Evolutionary conservation across 2,113 vertebrate genomes (phyloP), one percentile per base, ranked within the genome.

Genomic region (Phodopus roborovskii): DNA sequence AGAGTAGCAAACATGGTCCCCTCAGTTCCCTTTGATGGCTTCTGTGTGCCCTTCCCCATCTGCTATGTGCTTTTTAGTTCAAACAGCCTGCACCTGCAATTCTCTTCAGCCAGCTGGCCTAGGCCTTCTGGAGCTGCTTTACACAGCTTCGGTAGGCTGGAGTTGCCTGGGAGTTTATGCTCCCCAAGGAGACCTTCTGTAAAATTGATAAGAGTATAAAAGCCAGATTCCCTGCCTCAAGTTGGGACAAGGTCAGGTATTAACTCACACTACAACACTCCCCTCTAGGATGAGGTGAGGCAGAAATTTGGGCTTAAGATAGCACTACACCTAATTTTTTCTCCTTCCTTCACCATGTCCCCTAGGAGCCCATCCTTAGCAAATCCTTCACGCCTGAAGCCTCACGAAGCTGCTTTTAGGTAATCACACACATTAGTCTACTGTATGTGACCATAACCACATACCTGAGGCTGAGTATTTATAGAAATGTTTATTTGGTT

Each of bases 1-100:
- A 39, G 36, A 33, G 33, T 28, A 62, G 75, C 13, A 45, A 64
- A 56, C 19, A 39, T 24, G 42, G 56, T 24, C 36, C 91, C 53
- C 45, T 88, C 33, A 75, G 88, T 53, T 85, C 30, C 70, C n/a
- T 90, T 81, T 85, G 28, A n/a, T 75, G 33, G 45, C 13, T 50
- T 86, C 53, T 33, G 12, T 85, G 90, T 50, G 7, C 68, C 86
- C 77, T 79, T 58, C 74, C 36, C 60, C 39, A 75, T 75, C 70
- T 97, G 79, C 58, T 66, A 7, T 71, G 50, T 71, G 36, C 82
- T 92, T 95, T 95, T 93, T 42, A 73, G 75, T 92, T 92, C n/a
- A 58, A 96, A 88, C 64, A 82, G 45, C 60, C 88, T 39, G 84
- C 78, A 93, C 71, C 87, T 91, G 73, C 28, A 45, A 22, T 88